Percentiles rank a stretch among this genome's conserved stretches.
phyloP scores from a whole-genome alignment of 92 coral and sea anemone genomes.

The Parazoanthus swiftii region DNA sequence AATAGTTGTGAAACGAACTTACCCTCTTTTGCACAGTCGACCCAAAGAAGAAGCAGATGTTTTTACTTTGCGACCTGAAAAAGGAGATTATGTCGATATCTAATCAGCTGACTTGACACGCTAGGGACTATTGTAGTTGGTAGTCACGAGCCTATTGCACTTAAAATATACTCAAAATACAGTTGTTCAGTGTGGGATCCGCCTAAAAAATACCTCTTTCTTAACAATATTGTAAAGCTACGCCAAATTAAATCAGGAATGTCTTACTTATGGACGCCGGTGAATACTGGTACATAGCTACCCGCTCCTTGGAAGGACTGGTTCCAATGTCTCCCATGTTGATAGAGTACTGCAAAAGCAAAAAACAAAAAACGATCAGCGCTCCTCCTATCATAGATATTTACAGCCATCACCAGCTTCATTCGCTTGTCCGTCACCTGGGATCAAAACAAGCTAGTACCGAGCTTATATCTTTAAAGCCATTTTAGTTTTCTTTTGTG shows the following conservation, averaged over 20 bases:
- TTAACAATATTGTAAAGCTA: not conserved
- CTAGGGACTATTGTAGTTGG: no score
- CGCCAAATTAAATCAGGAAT: not conserved
- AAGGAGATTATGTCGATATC: not conserved
- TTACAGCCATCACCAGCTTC: not conserved
- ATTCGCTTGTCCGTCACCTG: not conserved
- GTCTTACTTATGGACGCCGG: conserved; percentile 35
- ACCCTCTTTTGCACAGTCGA: conserved; percentile 38
- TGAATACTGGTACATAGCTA: conserved; percentile 38
- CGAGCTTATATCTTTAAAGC: no score
- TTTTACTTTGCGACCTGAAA: conserved; percentile 35
- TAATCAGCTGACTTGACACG: no score
- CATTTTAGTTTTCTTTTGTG: no score
- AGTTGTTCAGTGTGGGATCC: not conserved
- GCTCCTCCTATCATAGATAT: not conserved
- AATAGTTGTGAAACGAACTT: not conserved
- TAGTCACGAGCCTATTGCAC: not conserved
- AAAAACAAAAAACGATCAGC: no score
- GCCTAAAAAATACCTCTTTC: not conserved
- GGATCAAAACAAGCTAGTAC: no score
- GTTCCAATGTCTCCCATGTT: conserved; percentile 30
- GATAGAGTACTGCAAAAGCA: conserved; percentile 18
- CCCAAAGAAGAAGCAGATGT: conserved; percentile 27
- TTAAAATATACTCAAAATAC: not conserved
- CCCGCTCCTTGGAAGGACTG: conserved; percentile 37